Base-by-base conservation (phyloP, 2,888 invertebrate genomes). In the Helobdella robusta region DNA sequence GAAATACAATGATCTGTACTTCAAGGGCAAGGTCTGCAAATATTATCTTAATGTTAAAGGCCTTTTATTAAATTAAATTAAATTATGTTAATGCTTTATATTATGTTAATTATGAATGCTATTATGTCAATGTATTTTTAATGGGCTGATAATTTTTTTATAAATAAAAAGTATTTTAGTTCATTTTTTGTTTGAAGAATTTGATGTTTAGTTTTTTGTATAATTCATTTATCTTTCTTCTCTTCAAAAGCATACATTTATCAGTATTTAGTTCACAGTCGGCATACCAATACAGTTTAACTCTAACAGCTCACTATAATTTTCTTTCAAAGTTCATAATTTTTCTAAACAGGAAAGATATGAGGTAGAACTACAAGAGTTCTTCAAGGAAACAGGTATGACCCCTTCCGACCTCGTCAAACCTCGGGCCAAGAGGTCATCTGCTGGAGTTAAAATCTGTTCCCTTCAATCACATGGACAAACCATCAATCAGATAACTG, bases 331-430 rank as follows among this genome's bases (percentile, higher is more conserved):
- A n/a, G n/a, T 40, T 40, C n/a, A 40, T 40, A 15, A 11, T 28
- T 28, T n/a, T 23, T 28, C 18, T n/a, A 36, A n/a, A 18, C 20
- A 66, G 66, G 66, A 66, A 46, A 23, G 66, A 5, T 71, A 71
- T 59, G 71, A 71, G 48, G 65, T 62, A 32, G 71, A 71, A 28
- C 65, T 71, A 15, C 67, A 66, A 36, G 54, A 62, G 2, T 71
- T 70, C 64, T 64, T 71, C 23, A 71, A 69, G 66, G 32, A 66
- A 2, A 70, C 70, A 6, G 70, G 70, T n/a, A 67, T 71, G 35
- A 68, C 66, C 44, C 65, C 70, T n/a, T 69, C 70, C 6, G 69
- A 69, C 50, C 66, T 71, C 20, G 68, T 64, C 44, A 71, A 71
- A 36, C 65, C 62, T 3, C 15, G 62, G 4, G 20, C 30, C 23